Percentiles rank a stretch among this genome's conserved stretches.
These are phyloP conservation scores for Yasuhikotakia modesta DNA, from an alignment of 2,797 vertebrate genomes.

Conservation along the genomic window DNA sequence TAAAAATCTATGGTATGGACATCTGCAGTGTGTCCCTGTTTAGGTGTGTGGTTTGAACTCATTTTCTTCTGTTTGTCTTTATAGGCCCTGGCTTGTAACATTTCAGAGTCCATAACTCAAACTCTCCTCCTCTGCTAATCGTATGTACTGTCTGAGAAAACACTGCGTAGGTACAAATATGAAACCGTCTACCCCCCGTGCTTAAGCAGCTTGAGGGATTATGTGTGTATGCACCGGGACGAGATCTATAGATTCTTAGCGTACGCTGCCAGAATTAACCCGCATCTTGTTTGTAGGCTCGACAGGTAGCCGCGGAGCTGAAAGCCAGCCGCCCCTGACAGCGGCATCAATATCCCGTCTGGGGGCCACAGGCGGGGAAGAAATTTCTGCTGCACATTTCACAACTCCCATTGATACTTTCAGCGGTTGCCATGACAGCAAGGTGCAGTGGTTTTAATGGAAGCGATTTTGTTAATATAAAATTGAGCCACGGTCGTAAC, in stretches of 20 bases:
- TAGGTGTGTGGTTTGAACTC: too few species aligned
- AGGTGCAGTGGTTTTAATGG: conserved; percentile 59
- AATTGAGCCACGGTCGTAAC: conserved; percentile 51
- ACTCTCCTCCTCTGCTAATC: conserved; percentile 17
- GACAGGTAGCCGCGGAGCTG: conserved; percentile 56
- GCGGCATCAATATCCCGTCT: conserved; percentile 62
- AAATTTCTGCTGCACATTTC: conserved; percentile 59
- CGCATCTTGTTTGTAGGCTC: conserved; percentile 58
- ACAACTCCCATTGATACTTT: conserved; percentile 59
- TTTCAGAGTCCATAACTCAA: background rate
- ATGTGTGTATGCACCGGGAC: conserved; percentile 50
- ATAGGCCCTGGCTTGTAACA: conserved; percentile 9
- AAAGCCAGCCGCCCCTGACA: conserved; percentile 59
- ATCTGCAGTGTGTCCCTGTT: too few species aligned
- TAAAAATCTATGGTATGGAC: too few species aligned
- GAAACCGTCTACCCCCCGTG: conserved; percentile 11
- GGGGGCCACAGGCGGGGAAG: conserved; percentile 50
- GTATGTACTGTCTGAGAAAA: conserved; percentile 34
- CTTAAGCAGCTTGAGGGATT: conserved; percentile 55
- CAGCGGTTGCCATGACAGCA: conserved; percentile 63
- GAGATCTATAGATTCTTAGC: conserved; percentile 45
- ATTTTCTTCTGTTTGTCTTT: background rate
- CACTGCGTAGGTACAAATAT: conserved; percentile 27
- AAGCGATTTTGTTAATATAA: conserved; percentile 65
- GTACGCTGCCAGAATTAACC: conserved; percentile 37